Conservation (phyloP, 92 coral and sea anemone species). For the Scolanthus callimorphus region DNA sequence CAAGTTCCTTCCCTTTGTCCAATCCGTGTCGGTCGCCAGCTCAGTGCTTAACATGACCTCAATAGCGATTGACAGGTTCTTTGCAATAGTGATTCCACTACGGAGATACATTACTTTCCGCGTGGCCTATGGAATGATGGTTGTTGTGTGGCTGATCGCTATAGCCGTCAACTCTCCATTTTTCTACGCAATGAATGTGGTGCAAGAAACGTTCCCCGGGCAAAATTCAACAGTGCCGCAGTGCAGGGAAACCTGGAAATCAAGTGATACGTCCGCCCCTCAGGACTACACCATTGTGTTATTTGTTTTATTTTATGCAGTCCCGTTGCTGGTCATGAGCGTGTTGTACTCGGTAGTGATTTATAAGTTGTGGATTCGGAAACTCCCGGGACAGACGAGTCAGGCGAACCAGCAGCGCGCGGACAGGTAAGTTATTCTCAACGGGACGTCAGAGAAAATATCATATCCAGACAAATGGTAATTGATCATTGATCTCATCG, state of each 20-base stretch:
- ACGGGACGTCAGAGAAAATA: no score
- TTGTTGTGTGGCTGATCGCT: conserved; percentile 52
- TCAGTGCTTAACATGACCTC: conserved; percentile 70
- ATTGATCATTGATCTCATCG: no score
- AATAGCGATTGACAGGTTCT: conserved; percentile 75
- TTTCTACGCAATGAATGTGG: conserved; percentile 44
- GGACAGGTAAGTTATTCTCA: conserved; percentile 10
- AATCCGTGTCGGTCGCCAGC: conserved; percentile 66
- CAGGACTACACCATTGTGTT: conserved; percentile 56
- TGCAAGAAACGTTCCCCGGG: neutral
- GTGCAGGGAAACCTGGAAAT: conserved; percentile 65
- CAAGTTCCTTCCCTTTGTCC: conserved; percentile 64
- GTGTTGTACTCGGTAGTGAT: conserved; percentile 54
- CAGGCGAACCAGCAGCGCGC: conserved; percentile 62
- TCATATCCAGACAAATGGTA: no score
- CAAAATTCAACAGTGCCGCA: neutral
- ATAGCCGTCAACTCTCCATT: conserved; percentile 54
- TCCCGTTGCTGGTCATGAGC: conserved; percentile 56
- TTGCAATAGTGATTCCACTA: conserved; percentile 67
- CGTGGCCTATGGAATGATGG: conserved; percentile 57
- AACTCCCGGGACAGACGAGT: conserved; percentile 75
- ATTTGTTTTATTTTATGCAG: conserved; percentile 54
- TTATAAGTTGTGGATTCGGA: conserved; percentile 78
- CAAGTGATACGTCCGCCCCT: conserved; percentile 15
- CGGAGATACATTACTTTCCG: conserved; percentile 64